Percentiles rank a stretch among this genome's conserved stretches.
Evolutionary conservation across 2,888 invertebrate species (phyloP).

Genomic region (Deladenus siricidicola): DNA sequence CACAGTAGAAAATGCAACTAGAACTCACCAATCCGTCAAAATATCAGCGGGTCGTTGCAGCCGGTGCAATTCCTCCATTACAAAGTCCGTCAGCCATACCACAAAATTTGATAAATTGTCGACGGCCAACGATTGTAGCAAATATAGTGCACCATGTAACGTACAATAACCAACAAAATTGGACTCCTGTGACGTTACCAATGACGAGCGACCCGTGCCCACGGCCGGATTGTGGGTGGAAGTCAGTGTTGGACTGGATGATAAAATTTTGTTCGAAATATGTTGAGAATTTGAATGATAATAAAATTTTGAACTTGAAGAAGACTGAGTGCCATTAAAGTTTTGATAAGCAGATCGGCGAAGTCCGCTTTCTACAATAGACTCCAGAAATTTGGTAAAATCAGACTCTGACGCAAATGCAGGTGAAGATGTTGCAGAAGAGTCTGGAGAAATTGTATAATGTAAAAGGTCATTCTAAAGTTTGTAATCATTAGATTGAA

Average conservation of each 20-base stretch:
- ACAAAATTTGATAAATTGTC: conserved; percentile 23
- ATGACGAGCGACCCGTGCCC: conserved; percentile 12
- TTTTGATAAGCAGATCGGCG: too few relatives aligned
- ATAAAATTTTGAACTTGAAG: too few relatives aligned
- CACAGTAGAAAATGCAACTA: too few relatives aligned
- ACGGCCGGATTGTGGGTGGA: too few relatives aligned
- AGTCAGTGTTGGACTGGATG: too few relatives aligned
- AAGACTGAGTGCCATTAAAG: too few relatives aligned
- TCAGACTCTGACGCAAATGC: background rate
- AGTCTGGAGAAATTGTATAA: background rate
- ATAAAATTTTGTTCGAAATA: too few relatives aligned
- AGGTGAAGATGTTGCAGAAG: background rate
- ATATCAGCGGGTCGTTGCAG: conserved; percentile 23
- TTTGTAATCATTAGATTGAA: background rate
- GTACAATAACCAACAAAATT: conserved; percentile 26
- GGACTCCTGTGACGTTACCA: background rate
- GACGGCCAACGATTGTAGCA: conserved; percentile 38
- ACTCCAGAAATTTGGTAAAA: conserved; percentile 16
- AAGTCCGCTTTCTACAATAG: conserved; percentile 13
- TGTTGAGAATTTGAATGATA: too few relatives aligned
- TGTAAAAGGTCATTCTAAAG: background rate
- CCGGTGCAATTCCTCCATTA: conserved; percentile 18
- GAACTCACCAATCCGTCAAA: conserved; percentile 13
- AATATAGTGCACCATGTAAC: conserved; percentile 37
- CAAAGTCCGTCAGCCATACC: conserved; percentile 9